phyloP scores from a whole-genome alignment of 2,113 vertebrate genomes.

The Circaetus gallicus region DNA sequence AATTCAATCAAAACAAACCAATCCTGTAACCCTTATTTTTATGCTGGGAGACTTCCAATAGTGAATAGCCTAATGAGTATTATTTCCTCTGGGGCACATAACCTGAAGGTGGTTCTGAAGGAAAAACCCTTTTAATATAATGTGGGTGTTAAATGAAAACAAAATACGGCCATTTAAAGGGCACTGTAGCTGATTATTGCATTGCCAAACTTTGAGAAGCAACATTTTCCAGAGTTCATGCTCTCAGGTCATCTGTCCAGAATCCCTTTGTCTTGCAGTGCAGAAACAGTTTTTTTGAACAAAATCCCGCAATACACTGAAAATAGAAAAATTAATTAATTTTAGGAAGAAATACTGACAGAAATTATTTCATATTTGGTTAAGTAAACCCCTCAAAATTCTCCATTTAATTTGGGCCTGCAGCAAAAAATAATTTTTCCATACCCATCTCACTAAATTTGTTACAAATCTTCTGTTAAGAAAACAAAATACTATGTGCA shows the following conservation, averaged over 20 bases:
- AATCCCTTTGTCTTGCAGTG: not conserved
- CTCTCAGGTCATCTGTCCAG: not conserved
- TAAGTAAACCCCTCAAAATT: not conserved
- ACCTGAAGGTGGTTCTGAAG: not conserved
- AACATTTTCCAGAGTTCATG: not conserved
- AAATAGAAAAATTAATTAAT: not conserved
- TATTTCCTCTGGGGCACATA: not conserved
- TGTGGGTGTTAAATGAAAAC: not conserved
- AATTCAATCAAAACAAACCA: not conserved
- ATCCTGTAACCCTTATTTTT: not conserved
- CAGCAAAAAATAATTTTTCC: not conserved
- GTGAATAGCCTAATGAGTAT: not conserved
- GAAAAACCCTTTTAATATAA: not conserved
- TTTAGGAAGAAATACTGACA: not conserved
- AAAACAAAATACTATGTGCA: not conserved
- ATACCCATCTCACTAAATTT: not conserved
- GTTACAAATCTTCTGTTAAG: not conserved
- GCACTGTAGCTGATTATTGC: not conserved
- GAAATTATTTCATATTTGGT: not conserved
- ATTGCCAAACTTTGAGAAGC: not conserved
- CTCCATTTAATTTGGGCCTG: not conserved
- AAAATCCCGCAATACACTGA: not conserved
- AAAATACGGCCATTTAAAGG: not conserved
- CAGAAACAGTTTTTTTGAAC: not conserved
- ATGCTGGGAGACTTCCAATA: not conserved